Evolutionary conservation across 1,140 invertebrate genomes (phyloP), one percentile per base, ranked within the genome.

Genomic region (Camponotus floridanus): DNA sequence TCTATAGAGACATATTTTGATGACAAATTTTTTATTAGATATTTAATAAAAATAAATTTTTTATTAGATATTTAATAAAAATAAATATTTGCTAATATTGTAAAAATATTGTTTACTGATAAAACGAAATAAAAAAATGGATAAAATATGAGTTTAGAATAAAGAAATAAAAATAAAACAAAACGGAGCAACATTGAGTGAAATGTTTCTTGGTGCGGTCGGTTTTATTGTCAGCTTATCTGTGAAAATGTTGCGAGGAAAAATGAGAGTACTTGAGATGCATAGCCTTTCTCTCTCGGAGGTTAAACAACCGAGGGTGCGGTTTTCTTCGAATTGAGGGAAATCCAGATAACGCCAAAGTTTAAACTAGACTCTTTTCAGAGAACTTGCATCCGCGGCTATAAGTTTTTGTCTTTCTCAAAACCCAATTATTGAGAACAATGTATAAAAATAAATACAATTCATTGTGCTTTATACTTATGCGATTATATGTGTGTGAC

Each of bases 371-470:
- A 83, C 31, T 70, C 62, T 73, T 61, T 64, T 61, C 79, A 26
- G 13, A 33, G 68, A 21, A 31, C 39, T 62, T 57, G 31, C 55
- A 55, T 33, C 5, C 21, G 31, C 64, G 31, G 8, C 33, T 51
- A n/a, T 21, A 62, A 45, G n/a, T 68, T 45, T 26, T 26, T 26
- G 0, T 15, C n/a, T 73, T 55, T 61, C n/a, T 15, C 26, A 13
- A 74, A 74, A 83, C 3, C 8, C 55, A 83, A 83, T 83, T 73
- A 83, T 73, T 13, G 67, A 83, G 61, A 73, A 83, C 68, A 36
- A 67, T 59, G 18, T 36, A 62, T 18, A 45, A 73, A 73, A 45
- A 42, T 57, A 73, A 61, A 73, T 59, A 13, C 15, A 45, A 18
- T 33, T 45, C 18, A n/a, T 74, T 74, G 71, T 74, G 48, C 36